Evolutionary conservation across 2,888 invertebrate species (phyloP), one percentile per base, ranked within the genome.

Genomic region (Acholoe squamosa): DNA sequence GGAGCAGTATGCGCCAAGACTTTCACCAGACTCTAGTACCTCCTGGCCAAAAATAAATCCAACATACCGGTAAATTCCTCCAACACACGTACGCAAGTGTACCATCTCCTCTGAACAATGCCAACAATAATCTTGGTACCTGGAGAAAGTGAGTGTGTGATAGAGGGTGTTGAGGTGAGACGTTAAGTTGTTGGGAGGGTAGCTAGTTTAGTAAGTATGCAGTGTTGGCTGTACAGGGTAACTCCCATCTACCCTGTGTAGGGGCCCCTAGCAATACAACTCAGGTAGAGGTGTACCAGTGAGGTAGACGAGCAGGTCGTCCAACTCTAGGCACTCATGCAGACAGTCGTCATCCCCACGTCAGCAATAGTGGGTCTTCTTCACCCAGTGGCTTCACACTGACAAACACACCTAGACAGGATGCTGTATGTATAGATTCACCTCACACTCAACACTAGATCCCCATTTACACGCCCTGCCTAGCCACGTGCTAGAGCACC

Each of bases 351-450:
- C 76, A n/a, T 0, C 76, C 31, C 25, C 76, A 76, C 31, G 28
- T 16, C 76, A 25, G 76, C 28, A 76, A 76, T 31, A 31, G 16
- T 76, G 76, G 76, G n/a, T 76, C 76, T 16, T 76, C 76, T 16
- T 76, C 76, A 31, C 76, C 76, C 25, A 61, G 61, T 61, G n/a
- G 61, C 61, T 3, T 3, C 61, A 12, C 61, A 61, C 61, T 10
- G 54, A 19, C 61, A 61, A 7, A 31, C 76, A 76, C 76, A 31
- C 76, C 28, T 25, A 31, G 0, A 76, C 28, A 76, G 16, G 25
- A 76, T 76, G 76, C 25, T 19, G 76, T 76, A 76, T 19, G 76
- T 76, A 76, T 31, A 76, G 76, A 76, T 76, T 76, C 31, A 28
- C 28, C 76, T 76, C 76, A 25, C 76, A 31, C 25, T 31, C 76